phyloP scores from a whole-genome alignment of 2,888 invertebrate genomes.

The Eupelmus urozonus region DNA sequence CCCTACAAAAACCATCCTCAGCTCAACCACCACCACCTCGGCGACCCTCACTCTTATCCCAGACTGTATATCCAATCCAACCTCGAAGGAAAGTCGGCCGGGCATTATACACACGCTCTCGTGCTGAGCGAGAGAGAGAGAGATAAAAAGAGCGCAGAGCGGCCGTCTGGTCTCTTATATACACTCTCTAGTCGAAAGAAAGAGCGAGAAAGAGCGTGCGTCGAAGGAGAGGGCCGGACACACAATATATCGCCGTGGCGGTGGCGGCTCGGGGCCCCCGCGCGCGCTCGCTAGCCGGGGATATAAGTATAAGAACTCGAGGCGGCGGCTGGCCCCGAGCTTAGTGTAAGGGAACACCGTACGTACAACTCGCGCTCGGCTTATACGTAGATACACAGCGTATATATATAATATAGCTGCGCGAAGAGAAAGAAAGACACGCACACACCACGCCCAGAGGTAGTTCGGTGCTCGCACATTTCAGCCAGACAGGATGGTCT shows the following conservation, averaged over 20 bases:
- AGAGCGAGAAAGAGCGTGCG: too few species aligned
- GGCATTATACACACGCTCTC: neutral
- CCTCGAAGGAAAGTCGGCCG: slow-evolving; percentile 51
- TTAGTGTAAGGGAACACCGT: slow-evolving; percentile 65
- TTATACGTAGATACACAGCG: neutral
- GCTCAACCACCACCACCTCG: neutral
- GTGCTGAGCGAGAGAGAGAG: neutral
- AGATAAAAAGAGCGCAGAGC: neutral
- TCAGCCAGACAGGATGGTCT: slow-evolving; percentile 34
- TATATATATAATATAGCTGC: too few species aligned
- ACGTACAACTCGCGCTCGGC: slow-evolving; percentile 21
- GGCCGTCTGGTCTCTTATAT: too few species aligned
- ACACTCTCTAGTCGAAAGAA: neutral
- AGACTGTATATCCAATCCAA: slow-evolving; percentile 29
- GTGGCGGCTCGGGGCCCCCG: slow-evolving; percentile 28
- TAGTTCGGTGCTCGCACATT: too few species aligned
- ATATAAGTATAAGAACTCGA: slow-evolving; percentile 75
- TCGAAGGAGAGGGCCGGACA: neutral
- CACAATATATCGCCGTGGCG: neutral
- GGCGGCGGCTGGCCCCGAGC: slow-evolving; percentile 71
- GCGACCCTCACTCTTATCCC: neutral
- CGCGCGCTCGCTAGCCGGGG: slow-evolving; percentile 64
- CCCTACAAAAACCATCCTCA: neutral
- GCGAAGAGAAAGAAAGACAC: too few species aligned
- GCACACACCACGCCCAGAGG: neutral